Base-by-base conservation (phyloP, 1,140 invertebrate species). In the Kradibia gibbosae region DNA sequence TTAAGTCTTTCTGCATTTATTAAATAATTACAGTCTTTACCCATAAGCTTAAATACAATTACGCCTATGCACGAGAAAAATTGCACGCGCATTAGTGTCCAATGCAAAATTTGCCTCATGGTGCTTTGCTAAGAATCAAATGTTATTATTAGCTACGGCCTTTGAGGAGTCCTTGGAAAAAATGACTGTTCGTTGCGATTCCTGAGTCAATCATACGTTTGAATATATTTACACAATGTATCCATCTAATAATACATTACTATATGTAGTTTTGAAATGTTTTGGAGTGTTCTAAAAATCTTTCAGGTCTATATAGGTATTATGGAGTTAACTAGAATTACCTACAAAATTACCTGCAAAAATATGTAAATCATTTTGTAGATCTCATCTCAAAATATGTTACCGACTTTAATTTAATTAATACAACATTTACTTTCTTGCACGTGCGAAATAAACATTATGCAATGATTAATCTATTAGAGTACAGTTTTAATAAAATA, bases 1-100 rank as follows among this genome's bases (percentile, higher is more conserved):
- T 71, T 15, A 22, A 17, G 4, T 17, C 22, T 17, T 36, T n/a
- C 36, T 31, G n/a, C 34, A 55, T 67, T 45, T n/a, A 34, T 22
- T 71, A 71, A 78, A 71, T 78, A 78, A 71, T 78, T 71, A 78
- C 45, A 15, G 48, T 45, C 17, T 53, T 3, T 20, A 34, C 15
- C 60, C 76, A 48, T 67, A 78, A 78, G 70, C 60, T 77, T 28
- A 25, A 76, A 62, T 65, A 31, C 60, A 31, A n/a, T 78, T 53
- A 55, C 25, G 62, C 76, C 45, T 28, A n/a, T 34, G 8, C 13
- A 39, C 42, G 36, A 28, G 55, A 76, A 42, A 75, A 67, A 22
- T 62, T 42, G 25, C 39, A 15, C 28, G 20, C 7, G 17, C 5
- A 36, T 39, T n/a, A 67, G 34, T 67, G 42, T 48, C n/a, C n/a